A percentile compares a stretch with the other conserved stretches of the same genome.
These are phyloP conservation scores for Glandiceps talaboti DNA, from an alignment of 53 echinoderm and acorn worm genomes.

Conservation along the genomic window DNA sequence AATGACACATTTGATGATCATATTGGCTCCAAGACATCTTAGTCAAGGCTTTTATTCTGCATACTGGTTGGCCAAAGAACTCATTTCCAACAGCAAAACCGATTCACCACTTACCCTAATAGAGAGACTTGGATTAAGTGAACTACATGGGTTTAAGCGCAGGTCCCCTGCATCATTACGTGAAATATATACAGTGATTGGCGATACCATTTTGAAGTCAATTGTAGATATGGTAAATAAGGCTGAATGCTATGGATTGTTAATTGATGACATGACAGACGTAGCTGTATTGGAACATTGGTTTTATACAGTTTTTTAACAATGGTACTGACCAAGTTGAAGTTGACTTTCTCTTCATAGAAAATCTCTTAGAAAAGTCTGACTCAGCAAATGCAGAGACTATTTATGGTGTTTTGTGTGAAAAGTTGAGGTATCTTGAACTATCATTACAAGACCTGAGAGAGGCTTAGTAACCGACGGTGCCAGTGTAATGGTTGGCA, in stretches of 20 bases:
- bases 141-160: slow-evolving; percentile 6
- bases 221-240: background rate
- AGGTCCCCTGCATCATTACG: slow-evolving; percentile 8
- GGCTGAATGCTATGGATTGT: background rate
- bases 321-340: background rate
- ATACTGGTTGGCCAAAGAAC: slow-evolving; percentile 11
- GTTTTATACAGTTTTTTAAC: slow-evolving; percentile 6
- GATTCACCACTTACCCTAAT: background rate
- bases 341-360: background rate
- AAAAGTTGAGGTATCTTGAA: background rate
- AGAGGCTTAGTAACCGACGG: slow-evolving; percentile 7
- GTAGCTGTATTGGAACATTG: slow-evolving; percentile 3
- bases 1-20: slow-evolving; percentile 8
- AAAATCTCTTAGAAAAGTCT: background rate
- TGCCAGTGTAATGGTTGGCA: background rate
- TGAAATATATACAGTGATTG: slow-evolving; percentile 10
- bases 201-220: background rate
- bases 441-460: background rate
- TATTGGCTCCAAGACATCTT: background rate
- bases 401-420: background rate
- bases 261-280: slow-evolving; percentile 5
- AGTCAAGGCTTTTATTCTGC: slow-evolving; percentile 2
- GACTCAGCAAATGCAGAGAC: background rate
- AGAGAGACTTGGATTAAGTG: slow-evolving; percentile 4
- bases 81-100: slow-evolving; percentile 7